Evolutionary conservation across 1,140 invertebrate species (phyloP).

Genomic region (Proales similis): DNA sequence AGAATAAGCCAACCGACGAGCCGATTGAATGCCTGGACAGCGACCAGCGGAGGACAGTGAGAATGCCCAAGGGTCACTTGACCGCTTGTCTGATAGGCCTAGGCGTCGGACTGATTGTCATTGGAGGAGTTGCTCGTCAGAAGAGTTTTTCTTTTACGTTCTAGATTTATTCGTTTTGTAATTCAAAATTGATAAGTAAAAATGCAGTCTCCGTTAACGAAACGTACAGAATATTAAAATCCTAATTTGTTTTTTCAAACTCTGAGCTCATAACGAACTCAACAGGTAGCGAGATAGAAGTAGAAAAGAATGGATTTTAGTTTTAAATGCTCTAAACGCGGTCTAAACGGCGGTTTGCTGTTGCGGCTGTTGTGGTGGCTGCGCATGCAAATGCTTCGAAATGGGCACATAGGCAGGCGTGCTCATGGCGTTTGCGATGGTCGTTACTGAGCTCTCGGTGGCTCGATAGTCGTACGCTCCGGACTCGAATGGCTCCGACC

Average conservation of each 20-base stretch:
- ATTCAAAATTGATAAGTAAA: conserved; percentile 26
- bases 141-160: no score
- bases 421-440: conserved; percentile 30
- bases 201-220: background rate
- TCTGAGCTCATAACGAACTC: background rate
- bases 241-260: background rate
- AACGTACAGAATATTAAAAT: background rate
- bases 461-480: background rate
- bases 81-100: no score
- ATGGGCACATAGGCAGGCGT: no score
- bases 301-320: background rate
- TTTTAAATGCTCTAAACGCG: background rate
- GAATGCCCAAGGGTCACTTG: no score
- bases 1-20: no score
- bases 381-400: background rate
- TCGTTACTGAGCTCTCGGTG: conserved; percentile 11
- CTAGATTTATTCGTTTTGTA: conserved; percentile 23
- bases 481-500: no score
- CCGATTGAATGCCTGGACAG: no score
- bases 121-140: no score
- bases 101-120: no score
- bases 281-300: background rate
- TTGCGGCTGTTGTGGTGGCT: background rate
- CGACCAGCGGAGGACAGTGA: no score
- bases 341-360: conserved; percentile 34